A percentile compares a stretch with the other conserved stretches of the same genome.
Conservation (phyloP, 2,797 vertebrate genomes). For the Sternarchorhynchus goeldii region DNA sequence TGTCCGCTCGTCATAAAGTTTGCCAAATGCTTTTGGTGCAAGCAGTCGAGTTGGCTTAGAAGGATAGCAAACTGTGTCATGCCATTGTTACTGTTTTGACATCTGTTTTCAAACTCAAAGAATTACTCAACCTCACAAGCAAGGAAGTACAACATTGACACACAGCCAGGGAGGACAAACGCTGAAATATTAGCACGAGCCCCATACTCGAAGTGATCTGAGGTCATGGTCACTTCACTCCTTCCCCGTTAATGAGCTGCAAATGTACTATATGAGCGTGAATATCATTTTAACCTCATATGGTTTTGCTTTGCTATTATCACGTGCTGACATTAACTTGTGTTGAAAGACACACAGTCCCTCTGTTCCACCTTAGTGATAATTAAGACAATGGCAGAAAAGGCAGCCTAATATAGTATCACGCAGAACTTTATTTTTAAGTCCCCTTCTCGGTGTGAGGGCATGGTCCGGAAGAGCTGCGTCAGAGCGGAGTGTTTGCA, state of each 20-base stretch:
- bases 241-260: conserved; percentile 58
- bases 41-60: conserved; percentile 59
- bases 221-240: conserved; percentile 55
- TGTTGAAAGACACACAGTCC: conserved; percentile 49
- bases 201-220: conserved; percentile 53
- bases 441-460: conserved; percentile 10
- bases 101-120: conserved; percentile 62
- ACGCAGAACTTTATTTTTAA: conserved; percentile 25
- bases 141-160: conserved; percentile 61
- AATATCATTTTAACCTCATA: conserved; percentile 56
- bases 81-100: conserved; percentile 63
- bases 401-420: conserved; percentile 22
- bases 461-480: not conserved
- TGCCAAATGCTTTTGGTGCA: conserved; percentile 60
- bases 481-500: not conserved
- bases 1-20: conserved; percentile 57
- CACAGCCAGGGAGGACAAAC: conserved; percentile 59
- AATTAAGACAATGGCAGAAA: conserved; percentile 42
- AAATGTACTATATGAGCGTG: conserved; percentile 55
- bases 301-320: conserved; percentile 53
- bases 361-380: conserved; percentile 32
- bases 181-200: conserved; percentile 59
- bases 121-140: conserved; percentile 59
- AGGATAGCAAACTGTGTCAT: conserved; percentile 61
- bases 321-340: conserved; percentile 46